Evolutionary conservation across 2,113 vertebrate genomes (phyloP).

Genomic region (Crotalus horridus): DNA sequence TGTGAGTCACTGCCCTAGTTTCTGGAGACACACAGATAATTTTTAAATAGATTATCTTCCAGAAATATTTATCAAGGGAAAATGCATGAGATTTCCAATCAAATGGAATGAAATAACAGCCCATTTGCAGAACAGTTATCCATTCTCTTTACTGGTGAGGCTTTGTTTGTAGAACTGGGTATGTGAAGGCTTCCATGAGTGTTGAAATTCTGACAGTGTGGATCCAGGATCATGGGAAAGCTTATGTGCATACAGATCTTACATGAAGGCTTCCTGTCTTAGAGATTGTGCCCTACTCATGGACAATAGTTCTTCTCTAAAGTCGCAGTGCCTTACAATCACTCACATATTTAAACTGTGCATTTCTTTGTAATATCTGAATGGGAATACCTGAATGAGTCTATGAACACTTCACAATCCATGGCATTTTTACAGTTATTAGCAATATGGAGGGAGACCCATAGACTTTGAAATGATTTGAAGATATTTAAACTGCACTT

Average conservation of each 20-base stretch:
- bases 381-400: not conserved
- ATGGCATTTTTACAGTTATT: not conserved
- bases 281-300: not conserved
- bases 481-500: not conserved
- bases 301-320: not conserved
- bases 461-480: not conserved
- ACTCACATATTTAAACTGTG: not conserved
- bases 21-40: slow-evolving; percentile 33
- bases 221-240: not conserved
- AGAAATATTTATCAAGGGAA: slow-evolving; percentile 18
- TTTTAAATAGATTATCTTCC: slow-evolving; percentile 3
- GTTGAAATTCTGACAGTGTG: not conserved
- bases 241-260: not conserved
- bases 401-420: not conserved
- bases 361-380: not conserved
- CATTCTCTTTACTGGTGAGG: not conserved
- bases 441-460: not conserved
- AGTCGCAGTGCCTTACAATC: not conserved
- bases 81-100: not conserved
- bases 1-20: slow-evolving; percentile 45
- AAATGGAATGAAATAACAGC: not conserved
- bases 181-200: not conserved
- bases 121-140: not conserved
- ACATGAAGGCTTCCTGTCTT: not conserved
- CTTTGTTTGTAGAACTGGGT: not conserved